Conservation (phyloP, 2,797 vertebrate species). For the Myripristis murdjan region DNA sequence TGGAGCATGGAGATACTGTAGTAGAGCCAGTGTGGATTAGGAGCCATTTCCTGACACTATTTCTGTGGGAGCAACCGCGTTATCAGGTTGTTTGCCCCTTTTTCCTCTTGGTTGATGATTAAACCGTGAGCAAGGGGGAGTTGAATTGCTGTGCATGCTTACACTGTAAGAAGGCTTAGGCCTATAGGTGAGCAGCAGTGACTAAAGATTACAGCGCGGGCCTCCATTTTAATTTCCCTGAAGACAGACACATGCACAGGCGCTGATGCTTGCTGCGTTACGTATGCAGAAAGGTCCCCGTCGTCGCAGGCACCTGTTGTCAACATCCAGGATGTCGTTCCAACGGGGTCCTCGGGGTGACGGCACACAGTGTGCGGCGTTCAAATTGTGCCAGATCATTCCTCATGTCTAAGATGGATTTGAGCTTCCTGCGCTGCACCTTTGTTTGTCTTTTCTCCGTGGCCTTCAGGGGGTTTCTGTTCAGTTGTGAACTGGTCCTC, state of each 20-base stretch:
- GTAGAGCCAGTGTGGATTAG: not conserved
- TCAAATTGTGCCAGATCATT: not conserved
- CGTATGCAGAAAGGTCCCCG: not conserved
- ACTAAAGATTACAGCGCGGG: slow-evolving; percentile 14
- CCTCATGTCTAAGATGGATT: not conserved
- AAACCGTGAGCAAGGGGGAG: slow-evolving; percentile 55
- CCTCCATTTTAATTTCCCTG: slow-evolving; percentile 59
- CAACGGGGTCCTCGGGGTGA: not conserved
- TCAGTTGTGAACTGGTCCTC: slow-evolving; percentile 1
- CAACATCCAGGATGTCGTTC: slow-evolving; percentile 2
- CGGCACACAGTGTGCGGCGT: not conserved
- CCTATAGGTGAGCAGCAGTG: slow-evolving; percentile 22
- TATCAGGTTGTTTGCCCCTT: slow-evolving; percentile 15
- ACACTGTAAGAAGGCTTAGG: slow-evolving; percentile 20
- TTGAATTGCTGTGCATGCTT: slow-evolving; percentile 8
- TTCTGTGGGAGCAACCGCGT: slow-evolving; percentile 5
- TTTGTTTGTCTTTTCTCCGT: slow-evolving; percentile 11
- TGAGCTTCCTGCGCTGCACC: not conserved
- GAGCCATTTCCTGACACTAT: not conserved
- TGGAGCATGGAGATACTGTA: not conserved
- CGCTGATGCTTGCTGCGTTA: not conserved
- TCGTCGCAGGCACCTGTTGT: slow-evolving; percentile 62
- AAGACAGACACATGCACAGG: not conserved
- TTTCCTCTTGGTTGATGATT: slow-evolving; percentile 64
- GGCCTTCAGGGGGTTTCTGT: slow-evolving; percentile 6